Conservation (phyloP, 1,140 invertebrate species). For the Drosophila lowei region DNA sequence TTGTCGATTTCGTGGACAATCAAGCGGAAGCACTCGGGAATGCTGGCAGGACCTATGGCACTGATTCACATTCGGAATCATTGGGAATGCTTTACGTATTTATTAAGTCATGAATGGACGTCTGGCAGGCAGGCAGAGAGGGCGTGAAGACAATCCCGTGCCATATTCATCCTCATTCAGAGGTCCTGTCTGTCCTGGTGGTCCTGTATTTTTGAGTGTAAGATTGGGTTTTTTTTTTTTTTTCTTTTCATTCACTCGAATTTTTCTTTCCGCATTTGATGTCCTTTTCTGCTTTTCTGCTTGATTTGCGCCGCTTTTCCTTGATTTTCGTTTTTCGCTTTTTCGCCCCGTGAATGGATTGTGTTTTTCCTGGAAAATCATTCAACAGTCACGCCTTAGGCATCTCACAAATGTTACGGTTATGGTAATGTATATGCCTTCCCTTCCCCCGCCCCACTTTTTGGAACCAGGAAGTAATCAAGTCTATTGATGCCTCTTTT, state of each 20-base stretch:
- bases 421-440: neutral
- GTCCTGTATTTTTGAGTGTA: conserved; percentile 59
- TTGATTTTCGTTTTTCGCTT: too few relatives aligned
- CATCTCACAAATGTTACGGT: neutral
- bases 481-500: too few relatives aligned
- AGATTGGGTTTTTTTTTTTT: conserved; percentile 10
- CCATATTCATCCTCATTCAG: conserved; percentile 24
- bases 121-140: neutral
- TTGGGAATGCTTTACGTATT: conserved; percentile 46
- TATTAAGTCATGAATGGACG: conserved; percentile 71
- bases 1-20: conserved; percentile 75
- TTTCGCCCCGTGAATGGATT: neutral
- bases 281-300: conserved; percentile 40
- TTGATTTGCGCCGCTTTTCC: conserved; percentile 46
- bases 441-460: too few relatives aligned
- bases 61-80: too few relatives aligned
- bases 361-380: conserved; percentile 14
- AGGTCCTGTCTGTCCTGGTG: conserved; percentile 37
- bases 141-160: conserved; percentile 28
- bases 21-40: conserved; percentile 58
- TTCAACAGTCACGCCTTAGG: neutral
- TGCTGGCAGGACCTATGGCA: neutral
- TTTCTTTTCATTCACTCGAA: conserved; percentile 11
- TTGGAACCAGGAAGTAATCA: too few relatives aligned
- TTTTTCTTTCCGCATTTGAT: conserved; percentile 58